These are phyloP conservation scores for Hydrotaea diabolus DNA, from an alignment of 2,888 invertebrate genomes.

Conservation along the genomic window DNA sequence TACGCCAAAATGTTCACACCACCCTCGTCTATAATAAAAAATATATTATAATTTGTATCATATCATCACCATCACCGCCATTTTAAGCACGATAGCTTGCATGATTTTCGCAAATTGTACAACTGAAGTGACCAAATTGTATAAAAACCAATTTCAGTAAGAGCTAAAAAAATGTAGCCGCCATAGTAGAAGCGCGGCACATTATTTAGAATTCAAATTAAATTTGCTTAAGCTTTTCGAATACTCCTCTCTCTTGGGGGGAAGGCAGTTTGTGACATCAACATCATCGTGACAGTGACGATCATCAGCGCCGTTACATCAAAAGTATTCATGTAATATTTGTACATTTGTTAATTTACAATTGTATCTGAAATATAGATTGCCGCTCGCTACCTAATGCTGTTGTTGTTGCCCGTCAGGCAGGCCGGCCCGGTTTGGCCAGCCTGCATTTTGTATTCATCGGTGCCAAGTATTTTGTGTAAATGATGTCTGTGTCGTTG, in stretches of 20 bases:
- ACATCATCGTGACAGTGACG: conserved; percentile 25
- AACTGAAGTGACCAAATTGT: conserved; percentile 18
- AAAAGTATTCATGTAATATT: conserved; percentile 54
- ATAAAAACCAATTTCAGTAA: not conserved
- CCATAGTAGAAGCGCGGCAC: conserved; percentile 2
- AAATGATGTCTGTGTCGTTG: conserved; percentile 14
- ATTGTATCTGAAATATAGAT: conserved; percentile 40
- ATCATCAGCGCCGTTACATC: conserved; percentile 5
- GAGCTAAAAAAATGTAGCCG: not conserved
- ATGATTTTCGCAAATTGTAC: not conserved
- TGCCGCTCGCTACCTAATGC: conserved; percentile 26
- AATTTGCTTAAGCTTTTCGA: conserved; percentile 23
- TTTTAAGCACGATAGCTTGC: not conserved
- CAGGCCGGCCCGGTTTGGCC: too few species aligned
- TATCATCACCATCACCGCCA: not conserved
- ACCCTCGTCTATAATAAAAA: not conserved
- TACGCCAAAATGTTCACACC: not conserved
- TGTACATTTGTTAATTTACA: conserved; percentile 62
- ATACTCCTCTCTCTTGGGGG: conserved; percentile 28
- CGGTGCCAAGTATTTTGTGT: conserved; percentile 26
- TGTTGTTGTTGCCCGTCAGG: conserved; percentile 13
- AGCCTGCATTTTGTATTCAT: conserved; percentile 12
- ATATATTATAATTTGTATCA: not conserved
- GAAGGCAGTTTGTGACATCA: conserved; percentile 45
- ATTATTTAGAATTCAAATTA: conserved; percentile 50